Base-by-base conservation (phyloP, 1,140 invertebrate species). In the Melanaphis sacchari region DNA sequence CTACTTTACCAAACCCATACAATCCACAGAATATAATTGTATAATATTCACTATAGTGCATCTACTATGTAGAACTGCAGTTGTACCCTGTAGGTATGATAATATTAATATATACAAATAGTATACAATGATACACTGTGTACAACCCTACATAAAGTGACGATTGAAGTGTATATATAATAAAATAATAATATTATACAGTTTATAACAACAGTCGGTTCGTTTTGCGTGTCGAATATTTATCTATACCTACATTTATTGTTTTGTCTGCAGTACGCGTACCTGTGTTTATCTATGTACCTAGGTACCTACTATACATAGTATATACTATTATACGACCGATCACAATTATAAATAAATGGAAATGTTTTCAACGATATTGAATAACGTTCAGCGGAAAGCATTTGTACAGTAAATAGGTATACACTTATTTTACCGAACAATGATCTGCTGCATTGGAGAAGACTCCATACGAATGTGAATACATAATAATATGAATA, bases 261-360 rank as follows among this genome's bases (percentile, higher is more conserved):
- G 31, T 76, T 76, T 76, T 18, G 59, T n/a, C 15, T 76, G 31
- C n/a, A n/a, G 15, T 76, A 76, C n/a, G 15, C 5, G 59, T 76
- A 76, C 59, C 31, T n/a, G 36, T 6, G 36, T 36, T 76, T 21
- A 76, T n/a, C 11, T 5, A n/a, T 76, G n/a, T n/a, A n/a, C 15
- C 9, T 66, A 66, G 9, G 31, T 76, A n/a, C 15, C 0, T 76
- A 76, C 59, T 76, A 15, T 76, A n/a, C 15, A 66, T 59, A 26
- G 24, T 52, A 66, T 66, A 76, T 15, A 66, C 59, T 11, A 59
- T 24, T 59, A 26, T 66, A 15, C 59, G n/a, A 76, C 31, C 59
- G 59, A 76, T 76, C 59, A n/a, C 59, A 76, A 76, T 59, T 76
- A 76, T 76, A 76, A 76, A 76, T 76, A 76, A 76, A 76, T 76